Percentiles rank a stretch among this genome's conserved stretches.
Evolutionary conservation across 2,888 invertebrate genomes (phyloP).

Genomic region (Drosophila anomelani): DNA sequence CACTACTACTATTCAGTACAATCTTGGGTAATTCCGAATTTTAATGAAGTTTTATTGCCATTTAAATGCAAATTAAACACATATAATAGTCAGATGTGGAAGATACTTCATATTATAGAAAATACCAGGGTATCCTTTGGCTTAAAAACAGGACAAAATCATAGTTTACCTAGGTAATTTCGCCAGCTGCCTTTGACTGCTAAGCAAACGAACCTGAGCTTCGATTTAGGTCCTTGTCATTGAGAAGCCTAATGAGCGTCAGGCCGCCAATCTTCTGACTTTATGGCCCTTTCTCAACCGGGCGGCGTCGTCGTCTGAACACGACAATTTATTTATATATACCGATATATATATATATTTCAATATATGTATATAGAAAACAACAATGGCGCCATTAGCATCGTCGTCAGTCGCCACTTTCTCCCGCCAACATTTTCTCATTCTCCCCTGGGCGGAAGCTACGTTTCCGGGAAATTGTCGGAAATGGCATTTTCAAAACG

Average conservation of each 20-base stretch:
- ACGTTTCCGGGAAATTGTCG: conserved; percentile 72
- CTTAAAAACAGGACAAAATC: not conserved
- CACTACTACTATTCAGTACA: not conserved
- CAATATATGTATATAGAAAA: conserved; percentile 32
- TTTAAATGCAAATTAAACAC: not conserved
- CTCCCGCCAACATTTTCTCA: conserved; percentile 16
- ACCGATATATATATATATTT: conserved; percentile 6
- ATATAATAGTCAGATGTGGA: not conserved
- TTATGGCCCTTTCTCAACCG: conserved; percentile 18
- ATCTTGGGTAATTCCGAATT: not conserved
- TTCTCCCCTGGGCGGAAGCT: conserved; percentile 56
- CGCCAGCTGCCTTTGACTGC: not conserved
- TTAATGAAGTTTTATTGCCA: not conserved
- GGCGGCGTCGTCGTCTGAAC: conserved; percentile 8
- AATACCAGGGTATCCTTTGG: not conserved
- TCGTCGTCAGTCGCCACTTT: conserved; percentile 47
- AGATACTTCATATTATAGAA: too few relatives aligned
- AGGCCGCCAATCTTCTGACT: conserved; percentile 52
- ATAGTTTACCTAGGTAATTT: conserved; percentile 1
- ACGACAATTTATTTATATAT: conserved; percentile 1
- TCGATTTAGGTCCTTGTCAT: conserved; percentile 13
- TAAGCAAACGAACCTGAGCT: conserved; percentile 12
- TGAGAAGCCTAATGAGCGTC: conserved; percentile 50
- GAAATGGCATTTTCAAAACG: conserved; percentile 69
- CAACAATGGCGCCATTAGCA: conserved; percentile 69